Base-by-base conservation (phyloP, 2,113 vertebrate genomes). In the Lutjanus erythropterus region DNA sequence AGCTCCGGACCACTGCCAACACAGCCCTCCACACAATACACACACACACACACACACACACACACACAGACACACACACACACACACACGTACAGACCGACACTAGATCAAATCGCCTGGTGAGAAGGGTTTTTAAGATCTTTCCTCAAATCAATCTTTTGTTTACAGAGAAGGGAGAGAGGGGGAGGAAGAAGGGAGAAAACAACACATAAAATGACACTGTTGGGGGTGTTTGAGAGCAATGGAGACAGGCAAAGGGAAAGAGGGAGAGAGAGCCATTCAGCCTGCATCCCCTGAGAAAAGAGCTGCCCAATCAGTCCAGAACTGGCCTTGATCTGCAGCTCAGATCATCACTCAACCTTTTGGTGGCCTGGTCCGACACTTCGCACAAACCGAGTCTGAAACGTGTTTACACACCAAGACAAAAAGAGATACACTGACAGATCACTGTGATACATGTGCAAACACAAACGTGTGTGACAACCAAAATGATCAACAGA, bases 61-160 rank as follows among this genome's bases (percentile, higher is more conserved):
- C 61, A 60, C 33, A 60, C 31, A 61, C 27, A 80, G 42, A 67
- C 52, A 42, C 37, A 52, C 52, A 67, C 52, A 66, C 49, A 60
- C 67, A 49, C 55, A 73, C 35, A 59, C 14, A 71, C 58, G 68
- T 18, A 66, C 49, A 66, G 10, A 49, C 60, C 64, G 59, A 76
- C 49, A 65, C 37, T 1, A 41, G 62, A 84, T 92, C 67, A 80
- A 84, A 92, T 91, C 67, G 46, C 71, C 75, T 84, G 52, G 44
- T 74, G 70, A 80, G 67, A 74, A 25, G 37, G 71, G 46, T 72
- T 83, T 78, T 81, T 85, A 82, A 85, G 61, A 91, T 90, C 78
- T 85, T 72, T 85, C n/a, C 76, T 85, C 71, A 85, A 85, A 87
- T 88, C 78, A 90, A 80, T 93, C 74, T 68, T 84, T 80, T 87